These are phyloP conservation scores for Desmophyllum pertusum DNA, from an alignment of 92 coral and sea anemone species.

Conservation along the genomic window DNA sequence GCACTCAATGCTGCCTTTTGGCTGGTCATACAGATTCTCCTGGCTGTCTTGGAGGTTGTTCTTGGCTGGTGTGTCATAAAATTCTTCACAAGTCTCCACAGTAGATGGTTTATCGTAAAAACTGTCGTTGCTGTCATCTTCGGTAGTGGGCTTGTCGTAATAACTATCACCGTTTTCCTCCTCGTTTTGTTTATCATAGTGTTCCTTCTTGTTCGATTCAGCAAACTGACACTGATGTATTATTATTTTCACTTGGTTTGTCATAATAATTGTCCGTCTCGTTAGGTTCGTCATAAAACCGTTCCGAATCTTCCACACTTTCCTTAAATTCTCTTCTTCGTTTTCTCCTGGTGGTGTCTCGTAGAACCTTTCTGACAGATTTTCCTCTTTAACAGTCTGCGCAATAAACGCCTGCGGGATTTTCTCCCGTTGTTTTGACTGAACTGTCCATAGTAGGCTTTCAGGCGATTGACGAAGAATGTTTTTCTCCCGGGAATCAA, in stretches of 20 bases:
- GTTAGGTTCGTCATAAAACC: slow-evolving; percentile 33
- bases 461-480: not conserved
- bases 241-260: slow-evolving; percentile 21
- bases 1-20: slow-evolving; percentile 26
- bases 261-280: slow-evolving; percentile 26
- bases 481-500: not conserved
- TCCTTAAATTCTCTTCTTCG: slow-evolving; percentile 1
- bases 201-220: not conserved
- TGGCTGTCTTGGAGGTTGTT: not conserved
- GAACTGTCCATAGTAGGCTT: slow-evolving; percentile 27
- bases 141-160: slow-evolving; percentile 20
- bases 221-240: not conserved
- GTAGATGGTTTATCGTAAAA: slow-evolving; percentile 25
- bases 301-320: slow-evolving; percentile 29
- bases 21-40: slow-evolving; percentile 39
- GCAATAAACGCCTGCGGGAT: slow-evolving; percentile 21
- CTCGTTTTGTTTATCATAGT: not conserved
- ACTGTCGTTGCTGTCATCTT: not conserved
- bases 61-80: slow-evolving; percentile 33
- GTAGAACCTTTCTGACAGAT: slow-evolving; percentile 2
- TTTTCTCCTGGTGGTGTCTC: slow-evolving; percentile 26
- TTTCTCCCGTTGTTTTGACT: slow-evolving; percentile 41
- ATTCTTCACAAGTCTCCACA: not conserved
- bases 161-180: not conserved
- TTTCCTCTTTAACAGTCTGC: slow-evolving; percentile 9